Evolutionary conservation across 2,113 vertebrate genomes (phyloP), one percentile per base, ranked within the genome.

Genomic region (Choloepus hoffmanni): DNA sequence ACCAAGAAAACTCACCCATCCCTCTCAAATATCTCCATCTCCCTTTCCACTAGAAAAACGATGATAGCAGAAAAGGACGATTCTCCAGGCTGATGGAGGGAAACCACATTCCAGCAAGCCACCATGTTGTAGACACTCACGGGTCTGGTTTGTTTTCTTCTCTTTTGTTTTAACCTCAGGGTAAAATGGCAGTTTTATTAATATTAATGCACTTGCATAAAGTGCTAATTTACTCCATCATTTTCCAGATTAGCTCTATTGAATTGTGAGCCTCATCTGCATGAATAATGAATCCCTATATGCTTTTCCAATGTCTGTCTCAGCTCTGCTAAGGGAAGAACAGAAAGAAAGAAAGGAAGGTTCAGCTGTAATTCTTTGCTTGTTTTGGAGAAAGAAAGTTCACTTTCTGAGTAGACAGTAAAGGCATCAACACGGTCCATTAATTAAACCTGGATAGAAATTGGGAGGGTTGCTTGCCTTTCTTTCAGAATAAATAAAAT

Each of bases 171-270:
- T 97, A 97, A 93, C 97, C 97, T 43, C 0, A 36, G 92, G 97
- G 97, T 94, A 97, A 97, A 96, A 91, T 92, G 86, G 97, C 94
- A 97, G 90, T 98, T 98, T 98, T 98, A 98, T 99, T 98, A 98
- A 98, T 98, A 98, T 98, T 98, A 98, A 98, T 98, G 98, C 97
- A 98, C 98, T 97, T 92, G 12, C 93, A 97, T 97, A 98, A 98
- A 98, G 97, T 98, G 97, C 98, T 98, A 98, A 99, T 99, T 99
- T 98, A 98, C 98, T 98, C 97, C 98, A 98, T 98, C 98, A 98
- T 98, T 98, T 98, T 96, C 98, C 98, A 98, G 98, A 99, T 98
- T 98, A 98, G 97, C 97, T 97, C 98, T 97, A 98, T 98, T 98
- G 98, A 98, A 98, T 98, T 98, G 98, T 97, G 96, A 98, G 97